phyloP scores from a whole-genome alignment of 2,888 invertebrate genomes.

The Ophion costatus region DNA sequence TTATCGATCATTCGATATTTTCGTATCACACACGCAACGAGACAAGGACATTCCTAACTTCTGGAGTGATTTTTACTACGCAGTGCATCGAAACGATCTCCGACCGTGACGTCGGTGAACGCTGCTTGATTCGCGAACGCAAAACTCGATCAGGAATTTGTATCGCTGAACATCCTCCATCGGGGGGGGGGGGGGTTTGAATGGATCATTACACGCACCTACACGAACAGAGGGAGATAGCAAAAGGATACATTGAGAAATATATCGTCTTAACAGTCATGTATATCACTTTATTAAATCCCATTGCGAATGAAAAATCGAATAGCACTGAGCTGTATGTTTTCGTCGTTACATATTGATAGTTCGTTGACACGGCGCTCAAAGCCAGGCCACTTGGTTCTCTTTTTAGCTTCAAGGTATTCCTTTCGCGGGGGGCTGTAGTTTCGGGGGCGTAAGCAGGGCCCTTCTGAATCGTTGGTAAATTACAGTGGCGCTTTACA shows the following conservation, averaged over 20 bases:
- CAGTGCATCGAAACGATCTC: neutral
- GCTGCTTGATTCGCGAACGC: constrained; percentile 1
- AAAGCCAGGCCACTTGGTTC: neutral
- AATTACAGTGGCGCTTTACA: no score
- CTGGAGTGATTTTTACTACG: constrained; percentile 31
- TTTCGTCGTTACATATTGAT: neutral
- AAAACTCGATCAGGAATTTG: constrained; percentile 44
- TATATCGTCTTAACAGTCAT: constrained; percentile 59
- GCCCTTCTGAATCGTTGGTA: no score
- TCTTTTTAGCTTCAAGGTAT: neutral
- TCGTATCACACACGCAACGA: constrained; percentile 42
- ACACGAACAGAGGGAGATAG: neutral
- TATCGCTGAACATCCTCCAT: constrained; percentile 56
- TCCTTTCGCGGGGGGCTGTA: no score
- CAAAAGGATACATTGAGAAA: constrained; percentile 34
- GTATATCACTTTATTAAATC: constrained; percentile 64
- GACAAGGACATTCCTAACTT: constrained; percentile 46
- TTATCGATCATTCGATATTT: constrained; percentile 29
- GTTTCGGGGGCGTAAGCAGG: no score
- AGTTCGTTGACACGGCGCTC: neutral
- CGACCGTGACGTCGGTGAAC: constrained; percentile 4
- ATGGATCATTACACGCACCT: neutral
- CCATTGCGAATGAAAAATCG: constrained; percentile 53
- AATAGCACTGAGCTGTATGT: constrained; percentile 37
- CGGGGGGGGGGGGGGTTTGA: neutral